Conservation (phyloP, 1,140 invertebrate species). For the Watersipora subatra region DNA sequence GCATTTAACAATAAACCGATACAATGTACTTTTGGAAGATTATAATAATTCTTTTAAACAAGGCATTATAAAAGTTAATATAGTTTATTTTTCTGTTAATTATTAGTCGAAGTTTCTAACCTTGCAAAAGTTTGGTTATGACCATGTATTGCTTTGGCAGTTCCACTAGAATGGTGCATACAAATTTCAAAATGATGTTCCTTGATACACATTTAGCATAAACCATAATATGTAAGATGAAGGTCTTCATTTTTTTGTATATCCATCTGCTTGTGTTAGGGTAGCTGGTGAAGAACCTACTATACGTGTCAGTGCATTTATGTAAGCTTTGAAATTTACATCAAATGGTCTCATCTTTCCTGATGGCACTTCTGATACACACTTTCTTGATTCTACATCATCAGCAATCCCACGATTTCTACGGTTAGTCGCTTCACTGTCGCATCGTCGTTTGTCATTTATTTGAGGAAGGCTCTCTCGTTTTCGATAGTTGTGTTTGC, state of each 20-base stretch:
- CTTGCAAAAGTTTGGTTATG: no score
- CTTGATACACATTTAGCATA: no score
- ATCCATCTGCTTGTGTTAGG: neutral
- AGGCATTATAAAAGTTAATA: no score
- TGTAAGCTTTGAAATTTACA: neutral
- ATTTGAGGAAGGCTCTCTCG: neutral
- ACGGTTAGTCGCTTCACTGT: neutral
- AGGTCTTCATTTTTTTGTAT: neutral
- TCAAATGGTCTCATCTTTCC: neutral
- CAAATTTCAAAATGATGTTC: no score
- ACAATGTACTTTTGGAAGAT: no score
- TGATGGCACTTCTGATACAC: neutral
- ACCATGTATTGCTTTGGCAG: no score
- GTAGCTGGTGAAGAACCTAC: neutral
- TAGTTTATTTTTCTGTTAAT: no score
- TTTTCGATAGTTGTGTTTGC: neutral
- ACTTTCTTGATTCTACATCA: neutral
- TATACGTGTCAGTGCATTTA: neutral
- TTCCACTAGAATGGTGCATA: no score
- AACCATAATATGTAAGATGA: no score
- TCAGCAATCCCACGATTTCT: neutral
- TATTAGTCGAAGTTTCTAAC: no score
- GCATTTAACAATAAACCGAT: no score
- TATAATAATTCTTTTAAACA: no score
- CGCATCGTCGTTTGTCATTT: neutral